Evolutionary conservation across 2,113 vertebrate species (phyloP).

Genomic region (Percina caprodes): DNA sequence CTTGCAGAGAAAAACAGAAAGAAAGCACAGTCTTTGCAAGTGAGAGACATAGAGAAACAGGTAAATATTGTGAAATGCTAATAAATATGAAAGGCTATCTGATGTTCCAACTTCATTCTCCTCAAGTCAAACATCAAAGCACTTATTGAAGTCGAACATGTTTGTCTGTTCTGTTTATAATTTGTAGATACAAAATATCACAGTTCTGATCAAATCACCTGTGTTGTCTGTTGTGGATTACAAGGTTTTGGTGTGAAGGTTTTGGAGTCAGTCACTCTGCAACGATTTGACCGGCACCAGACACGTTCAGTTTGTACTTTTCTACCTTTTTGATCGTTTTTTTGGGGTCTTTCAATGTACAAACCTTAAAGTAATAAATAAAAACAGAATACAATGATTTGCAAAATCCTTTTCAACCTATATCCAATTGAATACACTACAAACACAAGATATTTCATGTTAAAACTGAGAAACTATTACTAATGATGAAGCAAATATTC

Average conservation of each 20-base stretch:
- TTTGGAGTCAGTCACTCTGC: neutral
- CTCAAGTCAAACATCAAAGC: conserved; percentile 26
- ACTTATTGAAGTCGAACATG: neutral
- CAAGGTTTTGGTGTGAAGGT: neutral
- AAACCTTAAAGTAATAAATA: too few species aligned
- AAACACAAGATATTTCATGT: too few species aligned
- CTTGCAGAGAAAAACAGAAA: neutral
- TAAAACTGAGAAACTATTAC: too few species aligned
- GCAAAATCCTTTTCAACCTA: too few species aligned
- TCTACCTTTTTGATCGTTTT: neutral
- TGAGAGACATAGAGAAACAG: neutral
- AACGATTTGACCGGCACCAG: neutral
- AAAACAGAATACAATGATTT: too few species aligned
- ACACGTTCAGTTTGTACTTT: neutral
- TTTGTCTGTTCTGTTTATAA: conserved; percentile 6
- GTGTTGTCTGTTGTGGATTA: neutral
- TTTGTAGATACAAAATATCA: neutral
- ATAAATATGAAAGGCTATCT: conserved; percentile 3
- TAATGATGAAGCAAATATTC: too few species aligned
- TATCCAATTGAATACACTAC: too few species aligned
- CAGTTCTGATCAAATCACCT: neutral
- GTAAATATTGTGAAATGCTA: neutral
- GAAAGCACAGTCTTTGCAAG: neutral
- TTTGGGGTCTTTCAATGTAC: neutral
- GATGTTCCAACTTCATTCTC: conserved; percentile 4